Conservation (phyloP, 1,140 invertebrate genomes). For the Holcopasites calliopsidis region DNA sequence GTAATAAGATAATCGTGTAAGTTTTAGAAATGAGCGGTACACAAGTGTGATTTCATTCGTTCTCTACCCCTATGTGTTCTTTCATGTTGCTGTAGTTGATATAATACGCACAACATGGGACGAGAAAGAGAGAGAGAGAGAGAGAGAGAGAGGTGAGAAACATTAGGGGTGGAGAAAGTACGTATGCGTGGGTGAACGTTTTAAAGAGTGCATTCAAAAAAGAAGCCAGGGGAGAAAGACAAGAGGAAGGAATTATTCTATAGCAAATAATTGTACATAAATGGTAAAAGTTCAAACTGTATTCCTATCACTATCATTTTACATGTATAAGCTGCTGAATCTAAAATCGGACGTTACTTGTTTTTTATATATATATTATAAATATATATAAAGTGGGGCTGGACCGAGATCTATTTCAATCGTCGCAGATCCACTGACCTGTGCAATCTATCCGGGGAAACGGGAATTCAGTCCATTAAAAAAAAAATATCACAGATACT, state of each 20-base stretch:
- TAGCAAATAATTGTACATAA: slow-evolving; percentile 78
- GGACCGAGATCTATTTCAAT: slow-evolving; percentile 61
- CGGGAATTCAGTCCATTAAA: slow-evolving; percentile 53
- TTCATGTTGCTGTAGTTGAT: slow-evolving; percentile 27
- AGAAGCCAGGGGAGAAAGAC: slow-evolving; percentile 50
- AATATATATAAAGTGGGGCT: slow-evolving; percentile 66
- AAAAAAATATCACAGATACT: slow-evolving; percentile 70
- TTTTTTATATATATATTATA: slow-evolving; percentile 77
- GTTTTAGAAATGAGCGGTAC: slow-evolving; percentile 62
- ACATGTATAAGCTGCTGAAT: slow-evolving; percentile 74
- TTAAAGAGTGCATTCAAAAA: slow-evolving; percentile 55
- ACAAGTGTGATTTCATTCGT: slow-evolving; percentile 59
- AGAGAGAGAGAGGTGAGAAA: not conserved
- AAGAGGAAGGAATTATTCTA: slow-evolving; percentile 51
- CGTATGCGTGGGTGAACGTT: slow-evolving; percentile 46
- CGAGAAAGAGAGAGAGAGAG: slow-evolving; percentile 1
- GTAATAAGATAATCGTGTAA: slow-evolving; percentile 58
- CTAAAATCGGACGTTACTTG: slow-evolving; percentile 74
- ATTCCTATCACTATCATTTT: slow-evolving; percentile 76
- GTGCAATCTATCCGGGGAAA: slow-evolving; percentile 58
- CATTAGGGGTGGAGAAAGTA: slow-evolving; percentile 4
- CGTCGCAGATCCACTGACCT: slow-evolving; percentile 45
- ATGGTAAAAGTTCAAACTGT: slow-evolving; percentile 75
- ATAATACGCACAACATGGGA: slow-evolving; percentile 28
- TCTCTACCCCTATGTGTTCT: slow-evolving; percentile 39